Percentiles rank a stretch among this genome's conserved stretches.
Evolutionary conservation across 64 coral and sea anemone genomes (phyloP).

Genomic region (Stichodactyla mertensii): DNA sequence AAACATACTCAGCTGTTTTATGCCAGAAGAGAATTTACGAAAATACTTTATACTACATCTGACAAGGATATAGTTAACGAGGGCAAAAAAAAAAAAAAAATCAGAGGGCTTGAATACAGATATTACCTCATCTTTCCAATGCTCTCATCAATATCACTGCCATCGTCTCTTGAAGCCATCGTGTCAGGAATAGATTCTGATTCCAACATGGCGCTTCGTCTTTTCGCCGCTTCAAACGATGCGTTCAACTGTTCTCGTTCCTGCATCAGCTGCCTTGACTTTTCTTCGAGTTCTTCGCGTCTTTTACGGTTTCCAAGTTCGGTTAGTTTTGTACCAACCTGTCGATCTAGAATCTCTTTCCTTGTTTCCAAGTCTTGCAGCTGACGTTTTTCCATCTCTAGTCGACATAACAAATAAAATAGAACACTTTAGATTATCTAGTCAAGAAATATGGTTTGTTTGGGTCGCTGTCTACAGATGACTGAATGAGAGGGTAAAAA

Average conservation of each 20-base stretch:
- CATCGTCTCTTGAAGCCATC: constrained; percentile 17
- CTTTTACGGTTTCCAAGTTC: constrained; percentile 66
- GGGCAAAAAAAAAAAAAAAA: background rate
- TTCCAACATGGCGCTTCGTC: constrained; percentile 62
- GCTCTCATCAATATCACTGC: constrained; percentile 28
- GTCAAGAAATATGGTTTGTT: too few species aligned
- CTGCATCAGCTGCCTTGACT: constrained; percentile 70
- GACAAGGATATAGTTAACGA: background rate
- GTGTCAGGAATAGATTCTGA: constrained; percentile 33
- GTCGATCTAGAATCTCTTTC: constrained; percentile 59
- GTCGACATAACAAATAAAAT: background rate
- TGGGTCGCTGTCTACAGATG: background rate
- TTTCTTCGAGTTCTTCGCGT: constrained; percentile 73
- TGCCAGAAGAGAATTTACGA: too few species aligned
- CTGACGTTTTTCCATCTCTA: constrained; percentile 75
- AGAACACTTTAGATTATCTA: background rate
- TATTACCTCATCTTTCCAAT: background rate
- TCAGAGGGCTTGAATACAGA: background rate
- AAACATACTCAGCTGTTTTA: too few species aligned
- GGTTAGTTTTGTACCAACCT: constrained; percentile 60
- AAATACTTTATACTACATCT: too few species aligned
- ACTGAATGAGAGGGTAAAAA: background rate
- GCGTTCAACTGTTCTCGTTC: constrained; percentile 79
- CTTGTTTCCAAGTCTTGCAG: constrained; percentile 63
- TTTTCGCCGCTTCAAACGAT: constrained; percentile 63